Percentiles rank a stretch among this genome's conserved stretches.
Conservation (phyloP, 1,140 invertebrate genomes). For the Yoshiicerus persimilis region DNA sequence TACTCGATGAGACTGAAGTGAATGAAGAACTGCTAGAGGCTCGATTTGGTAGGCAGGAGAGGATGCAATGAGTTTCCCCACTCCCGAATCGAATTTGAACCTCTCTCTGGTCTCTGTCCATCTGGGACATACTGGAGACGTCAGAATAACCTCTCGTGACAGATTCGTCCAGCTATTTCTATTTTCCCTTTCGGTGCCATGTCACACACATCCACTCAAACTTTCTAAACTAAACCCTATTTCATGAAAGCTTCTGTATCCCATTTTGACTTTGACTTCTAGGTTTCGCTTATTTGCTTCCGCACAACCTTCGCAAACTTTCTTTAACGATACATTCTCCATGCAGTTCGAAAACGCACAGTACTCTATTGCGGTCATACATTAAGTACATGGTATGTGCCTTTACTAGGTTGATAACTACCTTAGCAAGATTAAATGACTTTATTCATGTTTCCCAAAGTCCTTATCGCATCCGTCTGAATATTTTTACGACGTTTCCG, state of each 20-base stretch:
- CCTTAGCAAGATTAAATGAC: no score
- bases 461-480: no score
- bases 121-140: constrained; percentile 17
- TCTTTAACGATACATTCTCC: not conserved
- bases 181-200: not conserved
- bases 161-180: constrained; percentile 13
- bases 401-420: no score
- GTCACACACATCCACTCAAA: not conserved
- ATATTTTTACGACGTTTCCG: no score
- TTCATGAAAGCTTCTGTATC: not conserved
- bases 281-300: not conserved
- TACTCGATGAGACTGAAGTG: no score
- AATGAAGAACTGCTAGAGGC: not conserved
- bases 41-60: not conserved
- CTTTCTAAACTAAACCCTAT: not conserved
- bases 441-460: no score
- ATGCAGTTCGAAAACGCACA: not conserved
- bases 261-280: not conserved
- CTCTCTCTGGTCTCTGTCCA: not conserved
- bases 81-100: not conserved
- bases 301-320: not conserved
- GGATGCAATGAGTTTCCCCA: not conserved
- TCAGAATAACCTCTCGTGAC: constrained; percentile 21
- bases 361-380: not conserved
- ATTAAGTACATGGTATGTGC: no score